These are phyloP conservation scores for Girardinichthys multiradiatus DNA, from an alignment of 2,113 vertebrate species.

Conservation along the genomic window DNA sequence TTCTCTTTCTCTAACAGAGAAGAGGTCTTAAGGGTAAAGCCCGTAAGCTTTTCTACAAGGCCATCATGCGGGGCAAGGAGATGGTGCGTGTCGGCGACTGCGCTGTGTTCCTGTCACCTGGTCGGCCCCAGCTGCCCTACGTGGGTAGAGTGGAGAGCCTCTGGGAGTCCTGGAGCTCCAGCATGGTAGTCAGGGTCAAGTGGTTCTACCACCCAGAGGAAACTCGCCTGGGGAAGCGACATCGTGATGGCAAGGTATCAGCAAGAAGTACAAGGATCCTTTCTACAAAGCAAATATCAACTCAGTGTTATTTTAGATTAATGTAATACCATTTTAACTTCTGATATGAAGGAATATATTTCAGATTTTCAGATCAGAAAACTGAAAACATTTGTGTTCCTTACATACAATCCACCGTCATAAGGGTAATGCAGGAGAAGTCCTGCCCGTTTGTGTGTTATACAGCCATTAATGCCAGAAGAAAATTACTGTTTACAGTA, in stretches of 20 bases:
- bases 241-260: constrained; percentile 93
- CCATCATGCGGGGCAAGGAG: constrained; percentile 95
- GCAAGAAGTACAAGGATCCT: constrained; percentile 2
- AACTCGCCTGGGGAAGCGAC: constrained; percentile 94
- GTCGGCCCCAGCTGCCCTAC: constrained; percentile 95
- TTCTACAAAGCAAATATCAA: background rate
- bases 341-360: too few species aligned
- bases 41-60: constrained; percentile 97
- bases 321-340: constrained; percentile 18
- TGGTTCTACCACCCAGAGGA: constrained; percentile 99
- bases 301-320: background rate
- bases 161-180: constrained; percentile 99
- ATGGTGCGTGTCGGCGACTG: constrained; percentile 93
- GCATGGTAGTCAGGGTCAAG: constrained; percentile 98
- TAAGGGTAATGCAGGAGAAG: background rate
- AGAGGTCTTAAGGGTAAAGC: constrained; percentile 98
- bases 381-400: background rate
- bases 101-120: constrained; percentile 95
- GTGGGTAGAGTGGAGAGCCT: constrained; percentile 97
- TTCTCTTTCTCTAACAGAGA: constrained; percentile 78
- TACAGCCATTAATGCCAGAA: too few species aligned
- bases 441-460: too few species aligned
- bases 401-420: background rate
- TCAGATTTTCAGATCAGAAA: too few species aligned
- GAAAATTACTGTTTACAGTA: background rate